These are phyloP conservation scores for Clunio marinus DNA, from an alignment of 2,888 invertebrate species.

Conservation along the genomic window DNA sequence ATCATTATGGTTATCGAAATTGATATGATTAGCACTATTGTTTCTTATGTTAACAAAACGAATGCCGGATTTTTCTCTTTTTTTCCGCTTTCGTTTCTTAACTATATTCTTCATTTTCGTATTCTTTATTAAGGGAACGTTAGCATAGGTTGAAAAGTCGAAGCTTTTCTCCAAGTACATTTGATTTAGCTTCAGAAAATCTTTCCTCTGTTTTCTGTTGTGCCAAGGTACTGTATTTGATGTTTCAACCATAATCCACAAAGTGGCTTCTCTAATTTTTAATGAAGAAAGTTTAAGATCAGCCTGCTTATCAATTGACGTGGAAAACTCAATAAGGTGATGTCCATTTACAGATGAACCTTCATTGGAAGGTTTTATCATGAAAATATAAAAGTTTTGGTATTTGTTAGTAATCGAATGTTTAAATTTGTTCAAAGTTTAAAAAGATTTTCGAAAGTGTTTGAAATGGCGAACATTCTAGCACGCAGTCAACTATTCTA, in stretches of 20 bases:
- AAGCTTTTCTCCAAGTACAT: too few relatives aligned
- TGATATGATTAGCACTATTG: conserved; percentile 35
- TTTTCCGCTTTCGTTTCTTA: conserved; percentile 16
- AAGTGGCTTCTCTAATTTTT: conserved; percentile 70
- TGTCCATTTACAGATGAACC: conserved; percentile 87
- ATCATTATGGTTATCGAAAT: conserved; percentile 30
- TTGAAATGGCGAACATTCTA: too few relatives aligned
- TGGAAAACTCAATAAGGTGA: conserved; percentile 77
- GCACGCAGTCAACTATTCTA: too few relatives aligned
- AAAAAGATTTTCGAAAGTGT: too few relatives aligned
- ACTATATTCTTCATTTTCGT: too few relatives aligned
- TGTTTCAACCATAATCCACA: conserved; percentile 62
- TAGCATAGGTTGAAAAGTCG: too few relatives aligned
- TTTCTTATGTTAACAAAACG: too few relatives aligned
- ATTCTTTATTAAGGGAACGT: too few relatives aligned
- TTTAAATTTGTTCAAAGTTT: too few relatives aligned
- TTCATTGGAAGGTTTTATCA: too few relatives aligned
- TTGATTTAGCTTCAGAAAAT: background rate
- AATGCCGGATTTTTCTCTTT: background rate
- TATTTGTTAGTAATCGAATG: too few relatives aligned
- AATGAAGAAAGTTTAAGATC: conserved; percentile 54
- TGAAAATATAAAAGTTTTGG: too few relatives aligned
- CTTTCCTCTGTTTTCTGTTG: background rate
- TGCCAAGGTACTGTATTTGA: conserved; percentile 8
- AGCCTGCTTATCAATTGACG: conserved; percentile 56